Evolutionary conservation across 1,140 invertebrate genomes (phyloP).

Genomic region (Acromyrmex heyeri): DNA sequence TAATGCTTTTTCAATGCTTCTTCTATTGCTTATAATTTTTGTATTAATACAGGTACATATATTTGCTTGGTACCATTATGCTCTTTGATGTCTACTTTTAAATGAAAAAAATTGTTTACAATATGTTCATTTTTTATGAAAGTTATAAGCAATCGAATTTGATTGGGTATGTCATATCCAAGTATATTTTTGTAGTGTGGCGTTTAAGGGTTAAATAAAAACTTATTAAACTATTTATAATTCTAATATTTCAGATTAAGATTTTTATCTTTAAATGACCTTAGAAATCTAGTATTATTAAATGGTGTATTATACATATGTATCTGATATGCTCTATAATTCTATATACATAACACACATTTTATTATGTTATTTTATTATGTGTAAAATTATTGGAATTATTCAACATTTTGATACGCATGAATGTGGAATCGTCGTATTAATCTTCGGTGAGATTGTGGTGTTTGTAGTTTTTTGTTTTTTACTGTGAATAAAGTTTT

Average conservation of each 20-base stretch:
- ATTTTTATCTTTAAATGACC: constrained; percentile 5
- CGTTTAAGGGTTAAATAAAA: not conserved
- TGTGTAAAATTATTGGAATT: constrained; percentile 30
- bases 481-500: not conserved
- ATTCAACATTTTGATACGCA: constrained; percentile 35
- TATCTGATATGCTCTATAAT: not conserved
- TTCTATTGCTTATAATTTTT: no score
- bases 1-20: no score
- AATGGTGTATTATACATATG: not conserved
- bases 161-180: no score
- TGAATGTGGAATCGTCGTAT: constrained; percentile 32
- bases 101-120: no score
- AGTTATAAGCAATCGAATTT: no score
- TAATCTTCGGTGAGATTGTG: constrained; percentile 12
- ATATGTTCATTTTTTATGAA: no score
- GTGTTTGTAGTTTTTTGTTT: constrained; percentile 38
- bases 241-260: not conserved
- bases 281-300: not conserved
- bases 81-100: no score
- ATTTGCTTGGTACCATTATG: no score
- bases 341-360: not conserved
- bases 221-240: not conserved
- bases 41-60: no score
- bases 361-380: constrained; percentile 37
- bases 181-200: no score